These are phyloP conservation scores for Cyphomyrus discorhynchus DNA, from an alignment of 2,113 vertebrate genomes.

Conservation along the genomic window DNA sequence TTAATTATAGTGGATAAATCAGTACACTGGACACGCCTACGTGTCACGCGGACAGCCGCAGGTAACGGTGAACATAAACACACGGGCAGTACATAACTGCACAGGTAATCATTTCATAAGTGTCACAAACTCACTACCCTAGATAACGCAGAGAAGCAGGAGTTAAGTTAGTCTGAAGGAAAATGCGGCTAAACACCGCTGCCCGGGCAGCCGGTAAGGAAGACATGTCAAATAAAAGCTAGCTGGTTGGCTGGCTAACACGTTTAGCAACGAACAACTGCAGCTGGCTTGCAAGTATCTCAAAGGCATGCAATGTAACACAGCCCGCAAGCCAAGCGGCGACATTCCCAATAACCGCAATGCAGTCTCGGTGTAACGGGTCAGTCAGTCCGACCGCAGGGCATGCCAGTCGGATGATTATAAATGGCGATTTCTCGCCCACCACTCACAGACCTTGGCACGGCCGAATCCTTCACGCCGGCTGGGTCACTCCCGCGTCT, in stretches of 20 bases:
- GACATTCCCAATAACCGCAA: background rate
- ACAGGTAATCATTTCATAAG: background rate
- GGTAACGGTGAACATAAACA: background rate
- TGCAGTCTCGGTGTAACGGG: background rate
- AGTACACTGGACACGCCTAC: background rate
- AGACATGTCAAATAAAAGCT: background rate
- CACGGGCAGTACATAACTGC: background rate
- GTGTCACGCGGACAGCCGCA: background rate
- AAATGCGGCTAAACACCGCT: background rate
- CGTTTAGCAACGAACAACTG: background rate
- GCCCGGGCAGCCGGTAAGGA: background rate
- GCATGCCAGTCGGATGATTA: background rate
- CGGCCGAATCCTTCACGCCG: constrained; percentile 40
- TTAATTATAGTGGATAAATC: background rate
- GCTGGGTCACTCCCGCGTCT: constrained; percentile 46
- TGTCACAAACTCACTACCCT: background rate
- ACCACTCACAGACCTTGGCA: constrained; percentile 49
- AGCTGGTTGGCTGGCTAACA: background rate
- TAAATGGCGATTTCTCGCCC: constrained; percentile 16
- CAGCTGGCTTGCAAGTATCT: background rate
- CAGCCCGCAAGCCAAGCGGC: background rate
- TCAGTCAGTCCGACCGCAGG: background rate
- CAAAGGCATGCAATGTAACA: background rate
- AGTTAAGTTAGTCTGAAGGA: background rate
- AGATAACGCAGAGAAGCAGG: background rate